Percentiles rank a stretch among this genome's conserved stretches.
Evolutionary conservation across 1,140 invertebrate genomes (phyloP).

Genomic region (Brachionus asplanchnoidis): DNA sequence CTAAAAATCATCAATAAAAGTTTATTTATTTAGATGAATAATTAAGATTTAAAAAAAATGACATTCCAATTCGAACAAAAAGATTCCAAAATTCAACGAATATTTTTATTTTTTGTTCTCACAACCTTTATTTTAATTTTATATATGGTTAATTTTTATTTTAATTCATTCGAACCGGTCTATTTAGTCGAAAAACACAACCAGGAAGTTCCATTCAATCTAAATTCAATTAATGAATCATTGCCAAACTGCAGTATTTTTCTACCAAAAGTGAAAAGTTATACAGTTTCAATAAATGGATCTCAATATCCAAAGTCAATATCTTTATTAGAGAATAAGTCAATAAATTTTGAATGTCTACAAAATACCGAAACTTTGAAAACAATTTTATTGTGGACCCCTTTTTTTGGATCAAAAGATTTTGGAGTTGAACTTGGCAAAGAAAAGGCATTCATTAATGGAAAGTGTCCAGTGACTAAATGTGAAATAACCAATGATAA

Average conservation of each 20-base stretch:
- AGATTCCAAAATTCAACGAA: background rate
- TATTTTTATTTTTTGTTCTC: background rate
- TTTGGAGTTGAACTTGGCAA: background rate
- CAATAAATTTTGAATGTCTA: conserved; percentile 14
- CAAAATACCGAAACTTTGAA: background rate
- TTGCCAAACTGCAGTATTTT: background rate
- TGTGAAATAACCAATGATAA: conserved; percentile 11
- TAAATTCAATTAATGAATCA: background rate
- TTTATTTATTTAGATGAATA: background rate
- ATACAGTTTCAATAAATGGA: background rate
- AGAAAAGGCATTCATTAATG: background rate
- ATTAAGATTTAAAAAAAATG: background rate
- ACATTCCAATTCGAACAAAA: background rate
- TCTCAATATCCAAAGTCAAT: background rate
- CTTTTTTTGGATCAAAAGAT: background rate
- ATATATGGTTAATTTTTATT: background rate
- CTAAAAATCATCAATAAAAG: too few relatives aligned
- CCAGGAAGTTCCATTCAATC: background rate
- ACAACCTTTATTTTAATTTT: background rate
- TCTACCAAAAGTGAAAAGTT: background rate
- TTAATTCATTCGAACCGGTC: background rate
- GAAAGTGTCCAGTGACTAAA: conserved; percentile 8
- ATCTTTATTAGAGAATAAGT: background rate
- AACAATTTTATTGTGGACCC: conserved; percentile 23
- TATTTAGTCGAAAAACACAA: background rate